Evolutionary conservation across 2,888 invertebrate genomes (phyloP).

Genomic region (Parnassius orleans): DNA sequence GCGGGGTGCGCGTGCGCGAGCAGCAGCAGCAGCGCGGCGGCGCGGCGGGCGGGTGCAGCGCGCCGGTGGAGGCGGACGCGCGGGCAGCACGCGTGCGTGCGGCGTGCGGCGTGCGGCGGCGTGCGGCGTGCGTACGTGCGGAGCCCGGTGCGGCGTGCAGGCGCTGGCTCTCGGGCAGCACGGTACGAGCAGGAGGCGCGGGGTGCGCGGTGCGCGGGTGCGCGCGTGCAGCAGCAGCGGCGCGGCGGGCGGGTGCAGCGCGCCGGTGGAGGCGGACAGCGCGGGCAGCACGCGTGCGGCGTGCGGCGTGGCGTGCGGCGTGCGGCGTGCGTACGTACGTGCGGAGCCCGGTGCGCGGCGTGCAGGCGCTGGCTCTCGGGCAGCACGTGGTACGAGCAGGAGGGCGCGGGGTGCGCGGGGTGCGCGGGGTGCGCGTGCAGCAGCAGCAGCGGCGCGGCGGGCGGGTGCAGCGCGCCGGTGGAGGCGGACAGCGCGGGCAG

Average conservation of each 20-base stretch:
- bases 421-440: slow-evolving; percentile 14
- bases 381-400: slow-evolving; percentile 45
- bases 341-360: slow-evolving; percentile 23
- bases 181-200: slow-evolving; percentile 38
- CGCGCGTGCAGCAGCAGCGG: slow-evolving; percentile 20
- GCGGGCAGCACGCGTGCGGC: slow-evolving; percentile 40
- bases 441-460: slow-evolving; percentile 31
- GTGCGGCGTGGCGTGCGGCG: too few species aligned
- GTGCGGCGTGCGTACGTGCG: slow-evolving; percentile 23
- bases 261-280: slow-evolving; percentile 38
- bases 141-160: too few species aligned
- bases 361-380: slow-evolving; percentile 46
- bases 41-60: slow-evolving; percentile 20
- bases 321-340: neutral
- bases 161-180: slow-evolving; percentile 51
- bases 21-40: slow-evolving; percentile 17
- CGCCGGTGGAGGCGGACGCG: slow-evolving; percentile 38
- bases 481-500: slow-evolving; percentile 51
- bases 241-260: slow-evolving; percentile 20
- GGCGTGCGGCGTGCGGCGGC: neutral
- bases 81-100: slow-evolving; percentile 41
- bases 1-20: slow-evolving; percentile 4
- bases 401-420: slow-evolving; percentile 18
- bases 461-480: slow-evolving; percentile 27
- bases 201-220: slow-evolving; percentile 27